A percentile compares a stretch with the other conserved stretches of the same genome.
These are phyloP conservation scores for Drosophila niveifrons DNA, from an alignment of 2,888 invertebrate genomes.

Conservation along the genomic window DNA sequence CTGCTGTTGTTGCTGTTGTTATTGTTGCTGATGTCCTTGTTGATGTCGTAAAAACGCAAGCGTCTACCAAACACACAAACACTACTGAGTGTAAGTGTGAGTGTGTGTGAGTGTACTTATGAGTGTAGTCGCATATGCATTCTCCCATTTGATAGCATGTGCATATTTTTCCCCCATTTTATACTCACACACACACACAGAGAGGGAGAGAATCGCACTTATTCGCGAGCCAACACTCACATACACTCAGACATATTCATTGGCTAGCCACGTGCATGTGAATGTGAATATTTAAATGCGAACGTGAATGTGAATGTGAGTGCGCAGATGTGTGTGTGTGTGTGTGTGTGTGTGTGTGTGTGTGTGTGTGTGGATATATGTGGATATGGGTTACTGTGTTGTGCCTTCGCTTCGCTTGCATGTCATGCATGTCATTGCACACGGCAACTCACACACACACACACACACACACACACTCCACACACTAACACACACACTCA, in stretches of 20 bases:
- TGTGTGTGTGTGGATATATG: neutral
- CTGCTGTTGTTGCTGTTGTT: conserved; percentile 43
- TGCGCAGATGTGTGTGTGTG: conserved; percentile 2
- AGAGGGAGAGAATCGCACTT: too few species aligned
- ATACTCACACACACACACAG: conserved; percentile 3
- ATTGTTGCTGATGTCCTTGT: conserved; percentile 56
- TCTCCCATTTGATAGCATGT: conserved; percentile 65
- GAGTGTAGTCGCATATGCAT: conserved; percentile 54
- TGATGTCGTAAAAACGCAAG: conserved; percentile 44
- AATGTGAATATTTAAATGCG: conserved; percentile 39
- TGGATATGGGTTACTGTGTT: conserved; percentile 58
- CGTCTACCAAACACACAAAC: conserved; percentile 11
- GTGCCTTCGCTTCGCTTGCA: conserved; percentile 15
- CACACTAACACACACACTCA: neutral
- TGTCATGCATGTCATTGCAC: conserved; percentile 39
- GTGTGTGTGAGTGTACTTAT: conserved; percentile 11
- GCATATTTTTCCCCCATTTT: conserved; percentile 35
- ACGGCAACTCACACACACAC: conserved; percentile 11
- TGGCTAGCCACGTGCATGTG: conserved; percentile 46
- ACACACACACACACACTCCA: neutral
- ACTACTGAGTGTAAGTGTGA: conserved; percentile 5
- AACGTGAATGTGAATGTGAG: conserved; percentile 25
- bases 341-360: neutral
- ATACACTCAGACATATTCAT: conserved; percentile 41
- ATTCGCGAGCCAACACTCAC: neutral